Evolutionary conservation across 2,888 invertebrate species (phyloP), one percentile per base, ranked within the genome.

Genomic region (Linnaemya vulpina): DNA sequence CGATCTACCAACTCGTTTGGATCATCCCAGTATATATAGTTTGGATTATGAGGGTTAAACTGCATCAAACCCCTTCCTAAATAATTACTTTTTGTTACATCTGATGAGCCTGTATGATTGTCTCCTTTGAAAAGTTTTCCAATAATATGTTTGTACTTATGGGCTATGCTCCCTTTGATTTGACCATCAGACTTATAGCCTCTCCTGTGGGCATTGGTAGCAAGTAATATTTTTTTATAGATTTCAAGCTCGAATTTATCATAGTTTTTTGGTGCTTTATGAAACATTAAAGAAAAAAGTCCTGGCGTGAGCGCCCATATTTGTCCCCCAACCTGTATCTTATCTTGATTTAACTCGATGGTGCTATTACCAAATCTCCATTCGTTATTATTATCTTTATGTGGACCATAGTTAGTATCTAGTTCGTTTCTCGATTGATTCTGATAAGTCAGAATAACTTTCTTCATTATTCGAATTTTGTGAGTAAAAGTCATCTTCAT

Each of bases 11-110:
- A 11, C 15, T 25, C 22, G 5, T 25, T 25, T 3, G 22, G 46
- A 46, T 46, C n/a, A n/a, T 46, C 46, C 46, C 46, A 46, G n/a
- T 46, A 46, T 46, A 46, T 46, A 55, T 55, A 55, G 53, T 55
- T 55, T 11, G 53, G 25, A 13, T 55, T 55, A 25, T 55, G 1
- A 4, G 11, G 11, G 13, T 55, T 22, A 4, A 55, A 0, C 5
- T 55, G 10, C 53, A 55, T 55, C 15, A 55, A 55, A 2, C 53
- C 20, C 11, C 5, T 8, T 13, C 13, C 53, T 11, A 25, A 13
- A 8, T 53, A 22, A 53, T 15, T n/a, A 49, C 2, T 15, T 4
- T 43, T 13, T 15, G 4, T 43, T 43, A 4, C 11, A 3, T 43
- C 4, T 15, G 38, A 38, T 38, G 40, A 11, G 11, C 11, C 5